These are phyloP conservation scores for Zaprionus lachaisei DNA, from an alignment of 1,140 invertebrate genomes.

Conservation along the genomic window DNA sequence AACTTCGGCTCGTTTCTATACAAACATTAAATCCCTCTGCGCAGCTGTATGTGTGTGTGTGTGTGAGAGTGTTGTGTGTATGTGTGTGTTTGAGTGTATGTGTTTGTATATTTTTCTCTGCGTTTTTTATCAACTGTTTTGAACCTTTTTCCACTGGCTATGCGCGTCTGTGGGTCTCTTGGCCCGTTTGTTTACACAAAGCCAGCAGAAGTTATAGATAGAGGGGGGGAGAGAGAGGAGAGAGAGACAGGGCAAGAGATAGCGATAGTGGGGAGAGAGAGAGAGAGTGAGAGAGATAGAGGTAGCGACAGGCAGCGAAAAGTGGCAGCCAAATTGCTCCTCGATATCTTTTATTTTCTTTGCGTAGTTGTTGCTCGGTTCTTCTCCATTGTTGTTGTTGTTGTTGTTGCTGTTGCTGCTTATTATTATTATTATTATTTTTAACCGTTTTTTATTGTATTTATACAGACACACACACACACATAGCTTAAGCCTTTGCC, in stretches of 20 bases:
- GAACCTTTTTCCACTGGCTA: conserved; percentile 64
- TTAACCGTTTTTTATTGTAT: conserved; percentile 46
- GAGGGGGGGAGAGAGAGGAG: neutral
- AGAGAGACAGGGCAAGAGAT: neutral
- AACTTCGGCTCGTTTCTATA: conserved; percentile 65
- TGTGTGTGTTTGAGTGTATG: conserved; percentile 51
- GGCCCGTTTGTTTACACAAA: conserved; percentile 73
- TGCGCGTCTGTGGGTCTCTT: conserved; percentile 51
- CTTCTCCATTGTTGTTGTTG: conserved; percentile 29
- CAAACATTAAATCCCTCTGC: conserved; percentile 74
- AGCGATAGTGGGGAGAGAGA: neutral
- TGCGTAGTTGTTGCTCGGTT: conserved; percentile 47
- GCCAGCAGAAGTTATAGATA: conserved; percentile 13
- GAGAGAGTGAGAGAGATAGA: neutral
- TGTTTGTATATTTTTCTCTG: conserved; percentile 64
- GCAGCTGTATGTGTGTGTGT: conserved; percentile 44
- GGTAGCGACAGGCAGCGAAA: conserved; percentile 34
- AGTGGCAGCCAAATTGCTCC: conserved; percentile 82
- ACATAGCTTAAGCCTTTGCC: conserved; percentile 70
- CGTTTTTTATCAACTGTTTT: conserved; percentile 65
- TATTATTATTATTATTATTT: conserved; percentile 39
- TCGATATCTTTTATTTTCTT: conserved; percentile 81
- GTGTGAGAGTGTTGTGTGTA: neutral
- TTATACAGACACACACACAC: conserved; percentile 33
- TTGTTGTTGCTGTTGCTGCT: conserved; percentile 25